Evolutionary conservation across 2,113 vertebrate genomes (phyloP).

Genomic region (Otolemur garnettii): DNA sequence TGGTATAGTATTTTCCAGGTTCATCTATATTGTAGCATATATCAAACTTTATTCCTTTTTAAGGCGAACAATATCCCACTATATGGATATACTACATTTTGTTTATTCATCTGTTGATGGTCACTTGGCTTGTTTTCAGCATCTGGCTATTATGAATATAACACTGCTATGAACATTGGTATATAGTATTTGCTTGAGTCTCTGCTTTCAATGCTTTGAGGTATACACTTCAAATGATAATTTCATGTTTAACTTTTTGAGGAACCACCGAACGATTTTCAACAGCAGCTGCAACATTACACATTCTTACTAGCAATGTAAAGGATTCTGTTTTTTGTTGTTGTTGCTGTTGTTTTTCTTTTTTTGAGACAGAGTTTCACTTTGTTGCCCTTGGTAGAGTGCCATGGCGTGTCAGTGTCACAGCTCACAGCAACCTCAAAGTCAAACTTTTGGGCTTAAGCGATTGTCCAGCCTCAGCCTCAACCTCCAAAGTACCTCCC

Average conservation of each 20-base stretch:
- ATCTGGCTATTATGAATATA: not conserved
- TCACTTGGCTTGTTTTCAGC: not conserved
- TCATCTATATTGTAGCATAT: not conserved
- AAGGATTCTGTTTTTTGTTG: not conserved
- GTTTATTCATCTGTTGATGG: not conserved
- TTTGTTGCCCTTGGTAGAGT: no score
- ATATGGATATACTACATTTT: not conserved
- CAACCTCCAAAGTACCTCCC: no score
- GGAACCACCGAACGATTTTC: not conserved
- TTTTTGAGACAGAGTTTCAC: no score
- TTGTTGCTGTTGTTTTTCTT: no score
- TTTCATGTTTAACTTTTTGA: conserved; percentile 48
- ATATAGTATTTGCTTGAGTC: not conserved
- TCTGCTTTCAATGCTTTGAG: conserved; percentile 11
- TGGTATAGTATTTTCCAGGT: not conserved
- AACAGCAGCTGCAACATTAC: not conserved
- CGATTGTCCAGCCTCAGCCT: no score
- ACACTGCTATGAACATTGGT: not conserved
- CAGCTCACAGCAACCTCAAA: no score
- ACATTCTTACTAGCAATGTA: conserved; percentile 17
- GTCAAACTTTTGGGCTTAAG: no score
- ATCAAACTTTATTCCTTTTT: conserved; percentile 9
- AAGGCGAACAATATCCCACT: not conserved
- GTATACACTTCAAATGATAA: not conserved
- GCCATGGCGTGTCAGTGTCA: no score